phyloP scores from a whole-genome alignment of 2,888 invertebrate genomes.

The Rhabditoides inermis region DNA sequence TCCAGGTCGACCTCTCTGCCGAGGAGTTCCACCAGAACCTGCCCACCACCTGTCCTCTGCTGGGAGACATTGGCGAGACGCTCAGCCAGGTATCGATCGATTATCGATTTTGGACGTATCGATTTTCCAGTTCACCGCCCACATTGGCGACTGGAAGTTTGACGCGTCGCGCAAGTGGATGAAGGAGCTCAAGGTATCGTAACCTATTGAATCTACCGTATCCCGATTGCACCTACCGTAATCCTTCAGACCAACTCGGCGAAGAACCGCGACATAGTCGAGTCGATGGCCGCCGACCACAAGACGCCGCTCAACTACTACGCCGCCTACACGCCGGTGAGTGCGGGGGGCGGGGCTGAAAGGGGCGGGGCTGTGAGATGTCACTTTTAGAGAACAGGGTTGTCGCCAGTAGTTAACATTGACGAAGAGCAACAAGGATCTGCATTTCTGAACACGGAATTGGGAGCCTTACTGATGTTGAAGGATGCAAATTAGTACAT shows the following conservation, averaged over 20 bases:
- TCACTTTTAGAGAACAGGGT: too few relatives aligned
- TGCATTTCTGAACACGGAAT: too few relatives aligned
- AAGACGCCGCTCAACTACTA: conserved; percentile 82
- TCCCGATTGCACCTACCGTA: too few relatives aligned
- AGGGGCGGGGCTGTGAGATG: too few relatives aligned
- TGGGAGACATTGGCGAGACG: conserved; percentile 63
- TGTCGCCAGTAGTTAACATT: too few relatives aligned
- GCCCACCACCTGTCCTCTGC: conserved; percentile 69
- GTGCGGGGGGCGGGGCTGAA: too few relatives aligned
- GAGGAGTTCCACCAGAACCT: conserved; percentile 89
- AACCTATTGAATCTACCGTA: too few relatives aligned
- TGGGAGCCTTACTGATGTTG: too few relatives aligned
- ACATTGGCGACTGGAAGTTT: conserved; percentile 30
- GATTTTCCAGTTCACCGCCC: conserved; percentile 7
- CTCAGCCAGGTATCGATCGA: conserved; percentile 8
- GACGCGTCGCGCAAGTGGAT: conserved; percentile 29
- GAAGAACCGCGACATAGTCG: too few relatives aligned
- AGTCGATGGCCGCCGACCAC: conserved; percentile 66
- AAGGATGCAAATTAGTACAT: too few relatives aligned
- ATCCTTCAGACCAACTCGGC: too few relatives aligned
- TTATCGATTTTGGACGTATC: background rate
- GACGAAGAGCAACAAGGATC: too few relatives aligned
- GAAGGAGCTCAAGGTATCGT: conserved; percentile 19
- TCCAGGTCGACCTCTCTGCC: conserved; percentile 72
- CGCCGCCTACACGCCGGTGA: conserved; percentile 75